Conservation (phyloP, 2,888 invertebrate species). For the Platycnemis pennipes region DNA sequence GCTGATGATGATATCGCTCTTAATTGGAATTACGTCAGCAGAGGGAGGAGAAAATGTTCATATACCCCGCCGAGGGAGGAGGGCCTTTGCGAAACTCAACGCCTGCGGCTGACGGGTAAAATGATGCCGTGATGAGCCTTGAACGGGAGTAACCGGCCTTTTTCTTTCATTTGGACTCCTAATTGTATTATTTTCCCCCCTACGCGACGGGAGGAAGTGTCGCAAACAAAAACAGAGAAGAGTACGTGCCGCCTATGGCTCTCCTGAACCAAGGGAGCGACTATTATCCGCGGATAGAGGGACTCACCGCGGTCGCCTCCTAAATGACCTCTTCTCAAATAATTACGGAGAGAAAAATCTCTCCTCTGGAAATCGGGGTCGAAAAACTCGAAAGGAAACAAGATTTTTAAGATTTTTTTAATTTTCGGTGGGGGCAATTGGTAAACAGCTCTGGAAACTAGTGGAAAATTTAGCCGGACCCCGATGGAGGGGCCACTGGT, state of each 20-base stretch:
- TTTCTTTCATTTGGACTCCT: neutral
- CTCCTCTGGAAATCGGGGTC: neutral
- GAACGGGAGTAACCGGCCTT: neutral
- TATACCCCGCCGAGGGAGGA: neutral
- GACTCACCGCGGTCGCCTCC: neutral
- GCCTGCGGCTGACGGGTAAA: neutral
- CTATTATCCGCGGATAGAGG: neutral
- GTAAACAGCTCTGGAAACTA: neutral
- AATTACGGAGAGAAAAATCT: neutral
- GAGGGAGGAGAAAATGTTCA: neutral
- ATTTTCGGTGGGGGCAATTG: neutral
- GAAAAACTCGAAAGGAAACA: neutral
- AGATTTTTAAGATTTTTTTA: neutral
- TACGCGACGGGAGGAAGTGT: neutral
- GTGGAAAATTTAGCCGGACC: neutral
- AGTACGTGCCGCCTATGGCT: neutral
- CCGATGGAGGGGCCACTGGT: neutral
- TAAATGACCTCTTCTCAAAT: neutral
- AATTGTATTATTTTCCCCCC: neutral
- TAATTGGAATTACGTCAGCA: slow-evolving; percentile 15
- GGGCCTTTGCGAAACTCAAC: neutral
- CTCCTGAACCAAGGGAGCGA: neutral
- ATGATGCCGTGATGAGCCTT: slow-evolving; percentile 27
- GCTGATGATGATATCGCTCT: slow-evolving; percentile 1
- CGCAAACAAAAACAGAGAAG: neutral